Evolutionary conservation across 92 coral and sea anemone genomes (phyloP).

Genomic region (Ricordea florida): DNA sequence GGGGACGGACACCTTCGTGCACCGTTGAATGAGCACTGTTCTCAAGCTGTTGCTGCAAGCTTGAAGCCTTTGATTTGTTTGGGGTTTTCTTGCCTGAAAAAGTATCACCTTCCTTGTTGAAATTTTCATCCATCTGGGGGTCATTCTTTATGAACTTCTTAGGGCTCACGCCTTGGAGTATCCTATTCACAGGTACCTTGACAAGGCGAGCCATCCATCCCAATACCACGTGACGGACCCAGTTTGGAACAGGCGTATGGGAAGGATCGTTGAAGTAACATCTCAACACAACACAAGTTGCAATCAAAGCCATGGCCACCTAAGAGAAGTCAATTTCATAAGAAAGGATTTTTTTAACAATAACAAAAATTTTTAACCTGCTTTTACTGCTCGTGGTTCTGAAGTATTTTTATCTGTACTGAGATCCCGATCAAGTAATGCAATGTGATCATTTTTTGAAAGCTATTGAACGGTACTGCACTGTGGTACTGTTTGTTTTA

Average conservation of each 20-base stretch:
- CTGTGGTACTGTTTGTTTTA: too few relatives aligned
- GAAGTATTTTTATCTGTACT: too few relatives aligned
- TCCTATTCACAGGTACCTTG: constrained; percentile 46
- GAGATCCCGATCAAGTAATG: too few relatives aligned
- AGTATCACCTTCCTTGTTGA: not conserved
- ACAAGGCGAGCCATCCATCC: constrained; percentile 77
- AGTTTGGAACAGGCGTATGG: constrained; percentile 80
- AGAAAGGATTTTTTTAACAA: too few relatives aligned
- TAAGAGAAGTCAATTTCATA: constrained; percentile 18
- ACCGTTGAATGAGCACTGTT: not conserved
- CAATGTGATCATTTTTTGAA: too few relatives aligned
- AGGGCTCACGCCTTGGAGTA: constrained; percentile 23
- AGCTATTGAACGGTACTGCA: too few relatives aligned
- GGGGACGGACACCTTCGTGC: constrained; percentile 17
- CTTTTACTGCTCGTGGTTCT: too few relatives aligned
- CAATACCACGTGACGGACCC: constrained; percentile 76
- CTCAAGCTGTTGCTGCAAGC: not conserved
- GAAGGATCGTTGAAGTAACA: constrained; percentile 84
- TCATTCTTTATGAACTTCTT: not conserved
- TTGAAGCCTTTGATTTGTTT: not conserved
- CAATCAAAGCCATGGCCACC: constrained; percentile 86
- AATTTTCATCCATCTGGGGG: constrained; percentile 1
- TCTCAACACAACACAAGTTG: constrained; percentile 79
- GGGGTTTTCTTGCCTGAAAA: constrained; percentile 8
- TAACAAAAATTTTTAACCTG: too few relatives aligned